Conservation (phyloP, 92 coral and sea anemone species). For the Porites evermanni region DNA sequence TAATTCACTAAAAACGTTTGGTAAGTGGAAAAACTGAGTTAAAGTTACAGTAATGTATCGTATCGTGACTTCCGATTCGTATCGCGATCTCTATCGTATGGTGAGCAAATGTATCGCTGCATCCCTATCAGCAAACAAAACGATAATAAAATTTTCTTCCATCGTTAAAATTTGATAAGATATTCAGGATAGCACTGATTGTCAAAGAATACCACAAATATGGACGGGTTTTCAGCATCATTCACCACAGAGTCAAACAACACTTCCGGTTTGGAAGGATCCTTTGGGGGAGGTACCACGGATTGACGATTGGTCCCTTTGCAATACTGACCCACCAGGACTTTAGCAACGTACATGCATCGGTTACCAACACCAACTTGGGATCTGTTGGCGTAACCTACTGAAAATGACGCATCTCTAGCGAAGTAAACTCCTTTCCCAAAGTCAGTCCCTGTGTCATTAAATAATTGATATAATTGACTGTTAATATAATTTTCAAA, state of each 20-base stretch:
- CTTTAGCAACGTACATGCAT: conserved; percentile 61
- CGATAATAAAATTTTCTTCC: no score
- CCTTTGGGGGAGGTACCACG: conserved; percentile 45
- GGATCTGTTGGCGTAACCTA: conserved; percentile 5
- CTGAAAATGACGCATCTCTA: conserved; percentile 54
- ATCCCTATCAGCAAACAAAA: no score
- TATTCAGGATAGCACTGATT: conserved; percentile 86
- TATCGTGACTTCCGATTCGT: no score
- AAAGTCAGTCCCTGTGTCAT: not conserved
- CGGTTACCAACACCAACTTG: not conserved
- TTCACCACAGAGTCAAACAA: conserved; percentile 72
- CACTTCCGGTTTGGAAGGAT: conserved; percentile 19
- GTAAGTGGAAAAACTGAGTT: no score
- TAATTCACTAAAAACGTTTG: no score
- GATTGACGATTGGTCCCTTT: conserved; percentile 6
- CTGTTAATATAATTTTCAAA: no score
- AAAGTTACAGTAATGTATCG: no score
- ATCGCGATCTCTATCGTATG: no score
- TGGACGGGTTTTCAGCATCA: conserved; percentile 49
- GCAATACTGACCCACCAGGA: conserved; percentile 44
- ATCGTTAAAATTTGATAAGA: conserved; percentile 43
- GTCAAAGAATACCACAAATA: conserved; percentile 84
- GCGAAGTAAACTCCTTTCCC: conserved; percentile 72
- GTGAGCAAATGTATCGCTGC: no score
- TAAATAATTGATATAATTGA: no score